phyloP scores from a whole-genome alignment of 2,113 vertebrate genomes.

The Rhizomys pruinosus region DNA sequence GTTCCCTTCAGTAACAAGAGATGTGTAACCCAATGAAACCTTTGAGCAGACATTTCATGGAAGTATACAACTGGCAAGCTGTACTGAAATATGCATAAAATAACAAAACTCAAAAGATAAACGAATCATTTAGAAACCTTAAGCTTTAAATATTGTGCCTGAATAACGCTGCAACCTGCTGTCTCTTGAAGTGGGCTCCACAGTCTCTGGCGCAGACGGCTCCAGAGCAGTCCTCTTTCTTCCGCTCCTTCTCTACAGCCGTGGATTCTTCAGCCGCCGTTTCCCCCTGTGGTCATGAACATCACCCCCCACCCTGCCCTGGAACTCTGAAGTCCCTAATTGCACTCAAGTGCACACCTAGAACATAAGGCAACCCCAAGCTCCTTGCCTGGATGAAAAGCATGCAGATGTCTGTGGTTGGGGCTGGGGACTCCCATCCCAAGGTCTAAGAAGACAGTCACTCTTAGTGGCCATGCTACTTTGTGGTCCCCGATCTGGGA shows the following conservation, averaged over 20 bases:
- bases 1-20: neutral
- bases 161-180: neutral
- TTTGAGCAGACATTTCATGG: neutral
- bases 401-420: no score
- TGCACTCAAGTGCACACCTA: no score
- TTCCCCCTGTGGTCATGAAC: neutral
- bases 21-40: neutral
- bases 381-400: neutral
- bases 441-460: neutral
- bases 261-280: neutral
- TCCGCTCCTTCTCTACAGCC: neutral
- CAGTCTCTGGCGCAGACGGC: no score
- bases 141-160: neutral
- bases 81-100: neutral
- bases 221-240: neutral
- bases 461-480: neutral
- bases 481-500: neutral
- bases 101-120: neutral
- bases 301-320: neutral
- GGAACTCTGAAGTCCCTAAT: neutral
- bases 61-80: neutral
- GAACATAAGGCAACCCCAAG: neutral
- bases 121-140: neutral
- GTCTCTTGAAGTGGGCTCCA: neutral
- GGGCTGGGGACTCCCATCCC: neutral